Evolutionary conservation across 2,113 vertebrate genomes (phyloP), one percentile per base, ranked within the genome.

Genomic region (Todiramphus chloris): DNA sequence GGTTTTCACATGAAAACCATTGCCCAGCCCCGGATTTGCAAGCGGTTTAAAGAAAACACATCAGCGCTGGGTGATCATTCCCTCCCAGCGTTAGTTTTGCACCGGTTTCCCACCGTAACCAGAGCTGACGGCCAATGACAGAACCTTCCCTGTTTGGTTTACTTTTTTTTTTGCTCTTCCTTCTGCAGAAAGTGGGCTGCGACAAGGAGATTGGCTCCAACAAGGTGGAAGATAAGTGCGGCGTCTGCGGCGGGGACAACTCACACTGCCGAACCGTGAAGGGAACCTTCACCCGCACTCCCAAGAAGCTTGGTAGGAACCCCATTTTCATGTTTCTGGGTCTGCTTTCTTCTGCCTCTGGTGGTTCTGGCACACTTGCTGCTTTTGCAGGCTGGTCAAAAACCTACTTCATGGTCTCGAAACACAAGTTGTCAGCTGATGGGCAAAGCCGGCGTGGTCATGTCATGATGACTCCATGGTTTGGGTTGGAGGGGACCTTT

Each of bases 211-310:
- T 99, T 5, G 99, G 99, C 77, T 99, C 99, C 7, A 98, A 83
- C 85, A 99, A 99, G 96, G 97, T 97, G 0, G 99, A 99, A 88
- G 99, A 99, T 96, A 99, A 99, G 83, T 99, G 99, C 12, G 99
- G 99, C 0, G 99, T 99, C 18, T 99, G 99, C 5, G 99, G 99
- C 2, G 99, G 99, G 20, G 99, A 99, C 69, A 99, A 99, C 70
- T 99, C 99, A 12, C 99, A 99, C 76, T 99, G 99, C 87, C 98
- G 99, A 81, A 99, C 99, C 0, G 98, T 99, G 39, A 99, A 99
- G 96, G 99, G 99, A 39, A 99, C 98, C 39, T 99, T 99, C 81
- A 99, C 98, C 59, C 98, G 99, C 24, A 99, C 98, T 3, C 99
- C 99, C 44, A 99, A 99, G 96, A 99, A 99, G 96, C 89, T 98